These are phyloP conservation scores for Stenodera caucasica DNA, from an alignment of 2,888 invertebrate species.

Conservation along the genomic window DNA sequence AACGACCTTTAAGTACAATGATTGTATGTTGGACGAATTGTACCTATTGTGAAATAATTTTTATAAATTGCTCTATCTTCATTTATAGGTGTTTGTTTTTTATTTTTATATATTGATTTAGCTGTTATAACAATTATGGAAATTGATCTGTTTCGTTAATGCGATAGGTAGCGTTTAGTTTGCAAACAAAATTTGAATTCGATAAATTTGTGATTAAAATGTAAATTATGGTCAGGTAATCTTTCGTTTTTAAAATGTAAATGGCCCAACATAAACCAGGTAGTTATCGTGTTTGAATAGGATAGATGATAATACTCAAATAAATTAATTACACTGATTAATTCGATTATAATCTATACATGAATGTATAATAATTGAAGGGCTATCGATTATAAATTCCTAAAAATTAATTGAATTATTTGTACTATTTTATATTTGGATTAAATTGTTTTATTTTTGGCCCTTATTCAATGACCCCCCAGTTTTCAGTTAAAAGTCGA, in stretches of 20 bases:
- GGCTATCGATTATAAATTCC: too few species aligned
- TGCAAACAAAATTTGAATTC: conserved; percentile 6
- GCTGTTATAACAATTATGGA: conserved; percentile 13
- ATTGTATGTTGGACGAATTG: background rate
- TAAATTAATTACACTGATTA: conserved; percentile 21
- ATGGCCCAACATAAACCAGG: background rate
- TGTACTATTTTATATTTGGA: too few species aligned
- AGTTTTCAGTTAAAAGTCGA: background rate
- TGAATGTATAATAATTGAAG: too few species aligned
- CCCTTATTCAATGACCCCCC: background rate
- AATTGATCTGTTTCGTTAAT: conserved; percentile 15
- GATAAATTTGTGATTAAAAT: conserved; percentile 16
- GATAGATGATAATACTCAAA: conserved; percentile 13
- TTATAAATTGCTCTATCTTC: too few species aligned
- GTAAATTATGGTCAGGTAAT: conserved; percentile 21
- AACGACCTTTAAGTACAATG: conserved; percentile 5
- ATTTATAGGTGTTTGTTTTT: conserved; percentile 20
- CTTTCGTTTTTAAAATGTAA: conserved; percentile 22
- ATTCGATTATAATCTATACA: conserved; percentile 8
- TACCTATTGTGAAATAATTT: too few species aligned
- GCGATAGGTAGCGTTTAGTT: background rate
- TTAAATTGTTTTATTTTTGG: background rate
- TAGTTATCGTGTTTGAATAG: conserved; percentile 9
- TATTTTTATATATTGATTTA: conserved; percentile 13
- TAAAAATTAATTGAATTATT: too few species aligned